These are phyloP conservation scores for Eurystomus gularis DNA, from an alignment of 2,113 vertebrate genomes.

Conservation along the genomic window DNA sequence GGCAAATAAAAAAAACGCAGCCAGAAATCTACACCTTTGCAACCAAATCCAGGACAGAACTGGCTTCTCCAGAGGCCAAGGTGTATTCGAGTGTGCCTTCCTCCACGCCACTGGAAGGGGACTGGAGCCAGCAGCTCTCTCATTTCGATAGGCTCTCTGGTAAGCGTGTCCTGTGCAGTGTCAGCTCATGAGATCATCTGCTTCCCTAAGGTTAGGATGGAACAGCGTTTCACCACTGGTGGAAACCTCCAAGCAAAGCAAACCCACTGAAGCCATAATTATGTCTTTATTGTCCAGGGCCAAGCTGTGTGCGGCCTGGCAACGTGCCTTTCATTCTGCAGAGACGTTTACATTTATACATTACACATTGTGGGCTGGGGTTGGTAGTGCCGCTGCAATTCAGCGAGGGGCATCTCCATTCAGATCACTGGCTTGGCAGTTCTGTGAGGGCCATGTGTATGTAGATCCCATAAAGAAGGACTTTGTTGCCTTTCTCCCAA, in stretches of 20 bases:
- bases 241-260: slow-evolving; percentile 11
- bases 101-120: background rate
- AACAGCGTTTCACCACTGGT: slow-evolving; percentile 46
- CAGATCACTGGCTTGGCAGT: background rate
- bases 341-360: background rate
- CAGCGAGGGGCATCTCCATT: background rate
- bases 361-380: background rate
- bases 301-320: slow-evolving; percentile 29
- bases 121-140: background rate
- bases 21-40: background rate
- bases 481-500: slow-evolving; percentile 24
- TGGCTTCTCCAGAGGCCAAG: background rate
- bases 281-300: slow-evolving; percentile 47
- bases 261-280: slow-evolving; percentile 42
- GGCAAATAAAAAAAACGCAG: background rate
- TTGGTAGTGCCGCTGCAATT: background rate
- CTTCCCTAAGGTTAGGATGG: slow-evolving; percentile 27
- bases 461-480: background rate
- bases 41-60: background rate
- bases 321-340: slow-evolving; percentile 48
- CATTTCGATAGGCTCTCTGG: background rate
- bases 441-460: background rate
- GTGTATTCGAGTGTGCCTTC: background rate
- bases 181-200: slow-evolving; percentile 36
- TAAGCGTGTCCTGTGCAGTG: background rate